Evolutionary conservation across 2,797 vertebrate species (phyloP), one percentile per base, ranked within the genome.

Genomic region (Myripristis murdjan): DNA sequence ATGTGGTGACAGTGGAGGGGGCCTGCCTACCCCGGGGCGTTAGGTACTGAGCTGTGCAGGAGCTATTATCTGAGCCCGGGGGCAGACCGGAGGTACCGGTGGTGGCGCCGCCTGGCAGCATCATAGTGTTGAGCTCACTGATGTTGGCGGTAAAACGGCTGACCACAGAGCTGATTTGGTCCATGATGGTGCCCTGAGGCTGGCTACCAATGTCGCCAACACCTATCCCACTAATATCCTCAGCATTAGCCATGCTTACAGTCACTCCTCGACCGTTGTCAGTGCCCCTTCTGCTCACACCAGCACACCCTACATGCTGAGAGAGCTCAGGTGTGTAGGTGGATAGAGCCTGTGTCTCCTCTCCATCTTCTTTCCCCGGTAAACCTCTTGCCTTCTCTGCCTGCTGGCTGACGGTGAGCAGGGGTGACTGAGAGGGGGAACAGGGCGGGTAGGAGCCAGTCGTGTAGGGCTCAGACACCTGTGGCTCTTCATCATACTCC

Each of bases 101-200:
- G 41, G 91, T 57, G 24, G 95, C 86, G 14, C 85, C 92, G 0
- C 95, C 93, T 1, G 97, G 95, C 82, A 98, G 93, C 98, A 99
- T 99, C 97, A 99, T 98, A 87, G 93, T 96, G 93, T 99, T 99
- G 76, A 99, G 95, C 91, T 99, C 97, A 0, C 95, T 98, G 91
- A 99, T 99, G 87, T 99, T 99, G 85, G 98, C 96, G 0, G 97
- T 98, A 92, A 99, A 99, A 15, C 97, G 96, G 56, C 96, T 98
- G 48, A 99, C 97, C 81, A 99, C 97, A 0, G 96, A 96, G 89
- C 97, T 99, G 91, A 99, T 99, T 86, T 99, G 98, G 89, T 99
- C 98, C 97, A 99, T 97, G 78, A 99, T 95, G 22, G 95, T 95
- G 11, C 96, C 96, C 92, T 97, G 97, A 37, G 95, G 93, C 3